Conservation (phyloP, 1,140 invertebrate genomes). For the Cyclina sinensis region DNA sequence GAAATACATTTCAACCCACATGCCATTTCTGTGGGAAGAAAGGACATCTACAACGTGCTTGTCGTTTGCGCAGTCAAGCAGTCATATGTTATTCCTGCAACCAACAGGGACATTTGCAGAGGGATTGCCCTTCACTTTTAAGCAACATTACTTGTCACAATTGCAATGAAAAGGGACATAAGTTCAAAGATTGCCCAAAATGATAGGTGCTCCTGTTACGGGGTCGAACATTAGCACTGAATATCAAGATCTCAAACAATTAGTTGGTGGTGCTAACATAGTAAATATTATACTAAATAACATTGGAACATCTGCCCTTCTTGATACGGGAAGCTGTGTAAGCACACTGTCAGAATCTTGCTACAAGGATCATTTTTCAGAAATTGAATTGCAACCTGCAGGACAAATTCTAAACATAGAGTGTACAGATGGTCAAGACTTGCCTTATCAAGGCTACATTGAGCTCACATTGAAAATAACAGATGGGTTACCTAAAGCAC, state of each 20-base stretch:
- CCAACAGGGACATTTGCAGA: conserved; percentile 4
- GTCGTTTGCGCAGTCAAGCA: not conserved
- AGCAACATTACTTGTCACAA: not conserved
- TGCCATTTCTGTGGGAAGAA: not conserved
- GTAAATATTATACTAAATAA: conserved; percentile 3
- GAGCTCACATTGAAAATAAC: not conserved
- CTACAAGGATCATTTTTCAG: conserved; percentile 28
- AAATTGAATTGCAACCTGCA: conserved; percentile 8
- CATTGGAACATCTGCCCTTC: not conserved
- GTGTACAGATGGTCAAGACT: conserved; percentile 30
- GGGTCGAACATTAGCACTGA: conserved; percentile 31
- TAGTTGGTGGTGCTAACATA: conserved; percentile 35
- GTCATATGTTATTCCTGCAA: conserved; percentile 1
- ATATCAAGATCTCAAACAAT: not conserved
- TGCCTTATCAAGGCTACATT: conserved; percentile 44
- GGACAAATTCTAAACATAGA: conserved; percentile 41
- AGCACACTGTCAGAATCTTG: conserved; percentile 49
- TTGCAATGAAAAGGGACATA: conserved; percentile 42
- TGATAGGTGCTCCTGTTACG: conserved; percentile 24
- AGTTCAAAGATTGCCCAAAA: conserved; percentile 32
- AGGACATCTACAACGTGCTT: not conserved
- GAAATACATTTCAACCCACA: not conserved
- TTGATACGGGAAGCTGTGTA: conserved; percentile 54
- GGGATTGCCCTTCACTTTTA: conserved; percentile 4
- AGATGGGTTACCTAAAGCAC: not conserved